Base-by-base conservation (phyloP, 2,888 invertebrate genomes). In the Caenorhabditis macrosperma region DNA sequence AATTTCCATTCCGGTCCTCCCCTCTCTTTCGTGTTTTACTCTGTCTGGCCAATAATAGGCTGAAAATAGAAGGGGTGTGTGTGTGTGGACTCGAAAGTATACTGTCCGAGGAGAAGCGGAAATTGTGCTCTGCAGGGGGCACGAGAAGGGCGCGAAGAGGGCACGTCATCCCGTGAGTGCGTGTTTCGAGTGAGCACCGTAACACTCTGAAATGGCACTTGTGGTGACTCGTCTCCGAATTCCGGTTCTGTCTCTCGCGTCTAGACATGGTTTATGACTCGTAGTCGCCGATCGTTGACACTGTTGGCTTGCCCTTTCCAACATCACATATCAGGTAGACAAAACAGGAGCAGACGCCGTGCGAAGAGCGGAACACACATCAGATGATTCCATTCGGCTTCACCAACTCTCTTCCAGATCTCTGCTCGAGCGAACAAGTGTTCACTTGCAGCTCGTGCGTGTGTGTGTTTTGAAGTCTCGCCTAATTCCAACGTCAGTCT, bases 291-390 rank as follows among this genome's bases (percentile, higher is more conserved):
- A 5, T 15, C 6, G 52, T 54, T 64, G n/a, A 6, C 26, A 66
- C 66, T 28, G 66, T 55, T n/a, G n/a, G n/a, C n/a, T 28, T 68
- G 68, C 50, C n/a, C 68, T 68, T 68, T 68, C 48, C 41, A 57
- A 35, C 68, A 68, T 59, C 68, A 68, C 48, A 59, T 59, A 68
- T 46, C 46, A 46, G n/a, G n/a, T n/a, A n/a, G n/a, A n/a, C n/a
- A n/a, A n/a, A n/a, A 38, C 38, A 12, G 38, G 38, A 9, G 38
- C 38, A 2, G 38, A 9, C 12, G 33, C 6, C 33, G 33, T 10
- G 6, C 6, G 10, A 33, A 33, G 6, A 33, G 33, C 10, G 33
- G n/a, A n/a, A n/a, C n/a, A n/a, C n/a, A n/a, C n/a, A n/a, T n/a
- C n/a, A n/a, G n/a, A 38, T 38, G 38, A 38, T 38, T 38, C 15